Evolutionary conservation across 2,888 invertebrate genomes (phyloP), one percentile per base, ranked within the genome.

Genomic region (Temnothorax unifasciatus): DNA sequence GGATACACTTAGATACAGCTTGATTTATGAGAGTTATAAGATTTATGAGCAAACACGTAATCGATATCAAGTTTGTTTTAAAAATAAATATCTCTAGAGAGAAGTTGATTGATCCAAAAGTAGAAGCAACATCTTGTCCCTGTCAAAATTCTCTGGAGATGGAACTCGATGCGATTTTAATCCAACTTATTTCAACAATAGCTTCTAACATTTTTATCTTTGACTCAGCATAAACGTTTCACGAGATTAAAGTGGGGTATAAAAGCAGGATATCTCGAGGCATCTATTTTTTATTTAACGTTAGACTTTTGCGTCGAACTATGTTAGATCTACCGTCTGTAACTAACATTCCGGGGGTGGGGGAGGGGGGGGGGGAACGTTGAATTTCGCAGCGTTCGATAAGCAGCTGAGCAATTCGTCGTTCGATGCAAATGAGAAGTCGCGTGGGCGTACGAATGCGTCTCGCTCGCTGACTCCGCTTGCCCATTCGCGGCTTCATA

Each of bases 361-460:
- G 38, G 38, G 38, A n/a, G 8, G 38, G 38, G 8, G 6, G 38
- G 8, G 6, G 38, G 38, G 11, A 73, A 54, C 38, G 41, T 57
- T 44, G 8, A 44, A 74, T 74, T 74, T 74, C 25, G 73, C 73
- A 74, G 41, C 41, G 44, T 44, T 44, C 29, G 57, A 38, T 11
- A 64, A 68, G 61, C 64, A 77, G 68, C 64, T 47, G 68, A 57
- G 68, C 68, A 47, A 74, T 74, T 74, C 38, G 57, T 69, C 57
- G 57, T 47, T 50, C 68, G 85, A 91, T 88, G 89, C 88, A 86
- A 91, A 89, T 89, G 82, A 64, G 29, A 83, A 85, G 74, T 77
- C 83, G 88, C 90, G 91, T 92, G 89, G 90, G 88, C 86, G 91
- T 90, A 29, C 66, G 21, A 83, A 68, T 59, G 52, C 64, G 57